Evolutionary conservation across 2,888 invertebrate genomes (phyloP).

Genomic region (Bellardia pandia): DNA sequence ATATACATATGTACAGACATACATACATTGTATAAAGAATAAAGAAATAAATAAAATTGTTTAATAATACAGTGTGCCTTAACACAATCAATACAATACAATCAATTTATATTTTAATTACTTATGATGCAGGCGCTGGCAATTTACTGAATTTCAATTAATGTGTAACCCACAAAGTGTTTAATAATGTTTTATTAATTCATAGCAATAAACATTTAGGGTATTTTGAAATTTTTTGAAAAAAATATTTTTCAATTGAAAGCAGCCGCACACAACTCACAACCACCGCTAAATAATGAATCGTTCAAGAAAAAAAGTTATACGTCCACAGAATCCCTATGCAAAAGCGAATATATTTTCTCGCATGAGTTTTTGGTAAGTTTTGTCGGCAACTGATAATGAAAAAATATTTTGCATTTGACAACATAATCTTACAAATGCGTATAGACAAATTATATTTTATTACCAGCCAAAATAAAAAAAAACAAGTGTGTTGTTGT

Average conservation of each 20-base stretch:
- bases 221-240: background rate
- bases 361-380: constrained; percentile 88
- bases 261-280: background rate
- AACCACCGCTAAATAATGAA: constrained; percentile 76
- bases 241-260: constrained; percentile 34
- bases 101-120: constrained; percentile 1
- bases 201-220: background rate
- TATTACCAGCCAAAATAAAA: background rate
- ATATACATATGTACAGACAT: too few species aligned
- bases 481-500: background rate
- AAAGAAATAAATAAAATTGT: constrained; percentile 12
- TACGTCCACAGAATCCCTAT: constrained; percentile 86
- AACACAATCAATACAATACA: background rate
- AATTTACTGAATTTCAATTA: constrained; percentile 52
- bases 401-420: constrained; percentile 25
- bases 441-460: constrained; percentile 20
- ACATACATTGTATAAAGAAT: background rate
- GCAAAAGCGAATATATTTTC: constrained; percentile 87
- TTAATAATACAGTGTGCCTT: background rate
- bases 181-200: constrained; percentile 47
- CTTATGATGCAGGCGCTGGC: background rate
- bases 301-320: constrained; percentile 84
- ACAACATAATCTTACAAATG: constrained; percentile 9
- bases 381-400: constrained; percentile 8
- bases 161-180: constrained; percentile 34